Conservation (phyloP, 23 tunicate species). For the Styela clava region DNA sequence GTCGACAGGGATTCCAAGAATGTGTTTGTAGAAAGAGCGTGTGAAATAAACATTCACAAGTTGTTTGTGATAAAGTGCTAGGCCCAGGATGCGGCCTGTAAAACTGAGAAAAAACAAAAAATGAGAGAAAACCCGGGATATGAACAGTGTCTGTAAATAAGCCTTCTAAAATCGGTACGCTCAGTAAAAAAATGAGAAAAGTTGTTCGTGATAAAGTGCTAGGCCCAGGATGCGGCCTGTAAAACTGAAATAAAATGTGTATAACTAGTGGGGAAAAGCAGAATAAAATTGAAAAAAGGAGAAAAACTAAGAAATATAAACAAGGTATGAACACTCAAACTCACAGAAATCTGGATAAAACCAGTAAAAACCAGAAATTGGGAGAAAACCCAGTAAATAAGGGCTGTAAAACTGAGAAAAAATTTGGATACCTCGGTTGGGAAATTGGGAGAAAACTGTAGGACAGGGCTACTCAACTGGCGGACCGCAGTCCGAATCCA, state of each 20-base stretch:
- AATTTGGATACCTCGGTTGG: no score
- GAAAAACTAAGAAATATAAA: no score
- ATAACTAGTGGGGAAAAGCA: no score
- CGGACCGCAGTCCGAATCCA: no score
- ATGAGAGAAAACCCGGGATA: not conserved
- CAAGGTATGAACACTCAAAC: no score
- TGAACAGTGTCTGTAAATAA: not conserved
- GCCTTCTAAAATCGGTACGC: no score
- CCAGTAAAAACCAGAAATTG: not conserved
- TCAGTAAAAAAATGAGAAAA: no score
- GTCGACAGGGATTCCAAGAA: constrained; percentile 67
- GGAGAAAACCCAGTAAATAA: not conserved
- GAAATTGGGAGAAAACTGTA: no score
- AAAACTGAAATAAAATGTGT: constrained; percentile 49
- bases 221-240: constrained; percentile 86
- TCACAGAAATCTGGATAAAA: no score
- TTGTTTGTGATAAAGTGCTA: constrained; percentile 73
- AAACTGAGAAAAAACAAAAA: constrained; percentile 27
- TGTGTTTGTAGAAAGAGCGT: constrained; percentile 81
- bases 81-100: constrained; percentile 84
- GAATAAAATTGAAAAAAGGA: no score
- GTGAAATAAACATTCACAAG: constrained; percentile 78
- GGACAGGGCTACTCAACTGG: no score
- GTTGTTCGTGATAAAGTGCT: constrained; percentile 67
- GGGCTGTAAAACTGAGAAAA: no score